These are phyloP conservation scores for Lasioglossum marginatum DNA, from an alignment of 2,888 invertebrate genomes.

Conservation along the genomic window DNA sequence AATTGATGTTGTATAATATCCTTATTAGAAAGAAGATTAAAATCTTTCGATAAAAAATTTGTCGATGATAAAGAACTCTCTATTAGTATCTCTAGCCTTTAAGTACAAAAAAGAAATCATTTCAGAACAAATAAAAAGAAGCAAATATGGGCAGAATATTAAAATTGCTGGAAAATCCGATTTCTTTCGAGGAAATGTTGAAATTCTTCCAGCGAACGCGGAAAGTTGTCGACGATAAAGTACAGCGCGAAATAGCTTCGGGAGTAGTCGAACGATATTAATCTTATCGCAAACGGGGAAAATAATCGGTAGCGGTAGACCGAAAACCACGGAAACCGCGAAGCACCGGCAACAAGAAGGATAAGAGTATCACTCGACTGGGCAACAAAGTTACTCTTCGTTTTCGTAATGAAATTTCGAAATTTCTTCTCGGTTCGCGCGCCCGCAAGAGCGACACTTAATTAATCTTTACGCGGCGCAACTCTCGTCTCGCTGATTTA, in stretches of 20 bases:
- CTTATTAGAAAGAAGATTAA: background rate
- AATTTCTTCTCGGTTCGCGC: background rate
- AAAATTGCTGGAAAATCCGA: background rate
- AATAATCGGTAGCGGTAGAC: background rate
- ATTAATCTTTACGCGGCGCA: background rate
- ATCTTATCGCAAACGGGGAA: background rate
- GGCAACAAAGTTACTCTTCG: background rate
- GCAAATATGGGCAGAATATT: background rate
- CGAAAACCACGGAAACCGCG: background rate
- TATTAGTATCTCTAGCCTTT: background rate
- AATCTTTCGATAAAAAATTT: background rate
- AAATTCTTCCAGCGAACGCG: background rate
- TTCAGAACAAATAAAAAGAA: background rate
- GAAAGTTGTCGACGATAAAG: background rate
- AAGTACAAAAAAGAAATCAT: background rate
- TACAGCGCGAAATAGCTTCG: too few species aligned
- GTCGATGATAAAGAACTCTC: background rate
- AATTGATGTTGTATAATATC: background rate
- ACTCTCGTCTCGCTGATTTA: background rate
- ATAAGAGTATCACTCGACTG: background rate
- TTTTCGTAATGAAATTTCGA: background rate
- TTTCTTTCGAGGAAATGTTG: background rate
- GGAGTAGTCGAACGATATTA: constrained; percentile 2
- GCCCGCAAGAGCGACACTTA: background rate
- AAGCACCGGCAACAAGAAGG: background rate